phyloP scores from a whole-genome alignment of 2,113 vertebrate species.

The Saccopteryx bilineata region DNA sequence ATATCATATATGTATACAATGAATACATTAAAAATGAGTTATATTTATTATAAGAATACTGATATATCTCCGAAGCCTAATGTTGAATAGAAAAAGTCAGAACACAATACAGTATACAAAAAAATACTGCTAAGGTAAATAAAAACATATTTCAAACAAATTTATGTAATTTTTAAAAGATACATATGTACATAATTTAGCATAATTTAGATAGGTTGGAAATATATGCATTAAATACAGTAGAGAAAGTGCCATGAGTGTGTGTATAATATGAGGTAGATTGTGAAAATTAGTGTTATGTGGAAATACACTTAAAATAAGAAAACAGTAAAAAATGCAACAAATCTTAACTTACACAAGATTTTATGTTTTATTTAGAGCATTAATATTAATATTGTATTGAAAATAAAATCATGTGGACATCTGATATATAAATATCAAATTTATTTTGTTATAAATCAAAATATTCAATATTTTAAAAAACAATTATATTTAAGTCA shows the following conservation, averaged over 20 bases:
- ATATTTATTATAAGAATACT: neutral
- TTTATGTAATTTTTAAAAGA: neutral
- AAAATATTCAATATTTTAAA: neutral
- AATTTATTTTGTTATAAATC: neutral
- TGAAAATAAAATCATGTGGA: neutral
- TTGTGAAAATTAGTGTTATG: neutral
- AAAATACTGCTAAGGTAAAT: neutral
- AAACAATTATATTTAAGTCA: constrained; percentile 10
- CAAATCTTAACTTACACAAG: neutral
- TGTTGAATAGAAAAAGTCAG: neutral
- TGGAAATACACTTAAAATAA: neutral
- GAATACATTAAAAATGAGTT: neutral
- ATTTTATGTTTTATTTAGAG: neutral
- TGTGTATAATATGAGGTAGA: neutral
- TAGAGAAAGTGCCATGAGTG: neutral
- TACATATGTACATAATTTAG: neutral
- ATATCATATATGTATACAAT: neutral
- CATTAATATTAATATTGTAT: constrained; percentile 27
- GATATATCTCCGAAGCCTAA: neutral
- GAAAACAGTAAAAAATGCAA: neutral
- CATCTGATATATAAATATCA: neutral
- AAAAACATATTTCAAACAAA: neutral
- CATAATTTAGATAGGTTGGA: neutral
- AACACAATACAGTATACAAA: neutral
- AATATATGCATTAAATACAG: neutral